Conservation (phyloP, 2,797 vertebrate genomes). For the Rhabdophis nuchalis region DNA sequence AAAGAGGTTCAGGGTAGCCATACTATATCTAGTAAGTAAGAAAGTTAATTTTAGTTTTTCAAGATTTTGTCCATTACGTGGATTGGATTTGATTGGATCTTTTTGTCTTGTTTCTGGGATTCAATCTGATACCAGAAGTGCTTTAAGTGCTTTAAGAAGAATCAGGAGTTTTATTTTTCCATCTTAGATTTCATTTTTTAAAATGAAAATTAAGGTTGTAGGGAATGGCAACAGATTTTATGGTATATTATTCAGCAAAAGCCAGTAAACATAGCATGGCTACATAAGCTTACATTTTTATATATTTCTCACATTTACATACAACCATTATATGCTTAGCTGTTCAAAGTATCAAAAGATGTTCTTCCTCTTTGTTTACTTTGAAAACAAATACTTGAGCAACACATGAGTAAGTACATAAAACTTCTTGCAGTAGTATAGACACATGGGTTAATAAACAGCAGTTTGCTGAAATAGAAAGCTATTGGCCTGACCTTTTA, state of each 20-base stretch:
- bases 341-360: background rate
- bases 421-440: background rate
- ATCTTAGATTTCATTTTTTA: background rate
- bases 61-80: background rate
- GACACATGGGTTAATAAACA: background rate
- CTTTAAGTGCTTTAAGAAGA: background rate
- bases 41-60: background rate
- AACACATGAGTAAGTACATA: background rate
- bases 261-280: no score
- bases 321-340: background rate
- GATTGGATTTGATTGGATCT: background rate
- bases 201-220: background rate
- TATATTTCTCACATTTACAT: constrained; percentile 14
- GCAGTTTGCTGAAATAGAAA: background rate
- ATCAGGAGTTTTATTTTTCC: background rate
- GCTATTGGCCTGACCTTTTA: background rate
- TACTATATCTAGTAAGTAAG: background rate
- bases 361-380: background rate
- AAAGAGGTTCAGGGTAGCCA: background rate
- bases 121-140: background rate
- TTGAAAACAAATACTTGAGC: background rate
- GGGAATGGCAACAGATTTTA: background rate
- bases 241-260: background rate
- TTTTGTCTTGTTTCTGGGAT: background rate
- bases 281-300: background rate